Percentiles rank a stretch among this genome's conserved stretches.
Evolutionary conservation across 1,140 invertebrate genomes (phyloP).

Genomic region (Phthorimaea operculella): DNA sequence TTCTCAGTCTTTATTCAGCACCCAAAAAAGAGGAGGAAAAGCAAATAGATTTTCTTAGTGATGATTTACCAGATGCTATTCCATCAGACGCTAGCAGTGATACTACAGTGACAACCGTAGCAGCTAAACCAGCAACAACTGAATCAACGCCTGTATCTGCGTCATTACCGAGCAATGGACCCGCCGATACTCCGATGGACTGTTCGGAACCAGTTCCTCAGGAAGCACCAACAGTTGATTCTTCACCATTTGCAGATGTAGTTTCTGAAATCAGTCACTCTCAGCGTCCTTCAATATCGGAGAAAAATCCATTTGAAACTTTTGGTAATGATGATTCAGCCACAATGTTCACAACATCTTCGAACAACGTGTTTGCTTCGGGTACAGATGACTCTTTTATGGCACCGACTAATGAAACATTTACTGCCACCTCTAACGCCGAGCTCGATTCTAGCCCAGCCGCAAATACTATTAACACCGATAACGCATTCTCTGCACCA

Average conservation of each 20-base stretch:
- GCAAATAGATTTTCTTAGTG: constrained; percentile 67
- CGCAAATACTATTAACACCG: neutral
- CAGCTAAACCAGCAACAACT: neutral
- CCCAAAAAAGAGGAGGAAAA: constrained; percentile 65
- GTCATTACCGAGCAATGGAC: neutral
- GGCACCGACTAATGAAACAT: neutral
- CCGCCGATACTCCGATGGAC: constrained; percentile 37
- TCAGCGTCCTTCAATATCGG: constrained; percentile 17
- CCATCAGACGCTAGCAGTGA: constrained; percentile 23
- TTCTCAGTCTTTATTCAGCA: constrained; percentile 73
- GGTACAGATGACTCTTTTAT: neutral
- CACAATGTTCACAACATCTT: neutral
- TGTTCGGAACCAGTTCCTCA: constrained; percentile 38
- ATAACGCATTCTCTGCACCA: neutral
- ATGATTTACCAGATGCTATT: constrained; percentile 62
- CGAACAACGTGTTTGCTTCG: neutral
- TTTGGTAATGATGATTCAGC: constrained; percentile 11
- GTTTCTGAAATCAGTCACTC: constrained; percentile 22
- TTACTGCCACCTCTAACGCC: neutral
- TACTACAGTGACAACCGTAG: constrained; percentile 20
- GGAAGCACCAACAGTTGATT: constrained; percentile 18
- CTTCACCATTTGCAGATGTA: constrained; percentile 38
- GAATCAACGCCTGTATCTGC: constrained; percentile 7
- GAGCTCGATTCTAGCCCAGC: neutral
- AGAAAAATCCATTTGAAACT: constrained; percentile 53